A percentile compares a stretch with the other conserved stretches of the same genome.
Conservation (phyloP, 23 tunicate species). For the Styela plicata region DNA sequence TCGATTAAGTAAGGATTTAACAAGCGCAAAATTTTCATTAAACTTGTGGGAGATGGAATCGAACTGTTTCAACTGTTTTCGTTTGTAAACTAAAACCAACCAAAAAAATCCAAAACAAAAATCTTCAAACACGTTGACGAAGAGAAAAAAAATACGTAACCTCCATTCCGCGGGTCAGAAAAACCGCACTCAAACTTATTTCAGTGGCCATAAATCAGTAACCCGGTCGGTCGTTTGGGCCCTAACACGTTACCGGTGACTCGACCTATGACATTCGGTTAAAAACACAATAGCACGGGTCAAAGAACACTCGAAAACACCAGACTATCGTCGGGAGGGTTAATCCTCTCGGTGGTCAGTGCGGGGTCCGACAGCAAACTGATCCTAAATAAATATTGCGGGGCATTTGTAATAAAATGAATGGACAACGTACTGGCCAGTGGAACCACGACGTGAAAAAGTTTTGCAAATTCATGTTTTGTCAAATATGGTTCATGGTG, state of each 20-base stretch:
- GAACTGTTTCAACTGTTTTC: no score
- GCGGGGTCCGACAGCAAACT: neutral
- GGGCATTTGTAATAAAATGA: neutral
- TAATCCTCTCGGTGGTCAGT: neutral
- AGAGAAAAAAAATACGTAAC: no score
- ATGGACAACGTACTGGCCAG: no score
- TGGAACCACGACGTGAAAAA: no score
- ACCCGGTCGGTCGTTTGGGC: neutral
- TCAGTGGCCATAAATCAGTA: neutral
- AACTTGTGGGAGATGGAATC: no score
- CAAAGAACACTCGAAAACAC: neutral
- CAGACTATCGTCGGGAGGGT: neutral
- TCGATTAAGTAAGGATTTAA: no score
- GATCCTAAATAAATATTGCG: neutral
- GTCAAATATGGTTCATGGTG: no score
- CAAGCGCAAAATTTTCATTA: no score
- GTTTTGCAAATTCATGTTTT: no score
- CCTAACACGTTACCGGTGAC: neutral
- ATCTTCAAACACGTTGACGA: no score
- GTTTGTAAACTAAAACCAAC: no score
- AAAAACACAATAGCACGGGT: neutral
- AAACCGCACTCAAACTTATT: neutral
- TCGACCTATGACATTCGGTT: neutral
- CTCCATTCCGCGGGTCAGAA: neutral
- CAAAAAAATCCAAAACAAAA: no score